A percentile compares a stretch with the other conserved stretches of the same genome.
Evolutionary conservation across 2,888 invertebrate species (phyloP).

Genomic region (Tortricodes alternella): DNA sequence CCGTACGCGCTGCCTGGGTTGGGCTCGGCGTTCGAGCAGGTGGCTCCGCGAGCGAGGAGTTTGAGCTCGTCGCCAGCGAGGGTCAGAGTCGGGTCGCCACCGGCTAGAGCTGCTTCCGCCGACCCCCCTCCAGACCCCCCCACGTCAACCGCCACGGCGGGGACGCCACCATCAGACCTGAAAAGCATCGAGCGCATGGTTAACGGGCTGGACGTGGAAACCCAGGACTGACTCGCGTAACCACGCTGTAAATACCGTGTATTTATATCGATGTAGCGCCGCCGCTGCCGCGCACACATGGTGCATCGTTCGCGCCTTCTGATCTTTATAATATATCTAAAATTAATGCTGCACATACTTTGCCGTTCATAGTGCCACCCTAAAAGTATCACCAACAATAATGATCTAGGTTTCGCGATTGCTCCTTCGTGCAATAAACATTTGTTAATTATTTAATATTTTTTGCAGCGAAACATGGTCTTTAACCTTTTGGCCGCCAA

Average conservation of each 20-base stretch:
- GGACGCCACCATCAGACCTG: slow-evolving; percentile 89
- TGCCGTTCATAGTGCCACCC: background rate
- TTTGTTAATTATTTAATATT: too few species aligned
- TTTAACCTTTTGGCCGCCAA: too few species aligned
- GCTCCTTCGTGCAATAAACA: too few species aligned
- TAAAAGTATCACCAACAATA: too few species aligned
- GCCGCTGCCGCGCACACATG: slow-evolving; percentile 4
- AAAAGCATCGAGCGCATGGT: slow-evolving; percentile 99
- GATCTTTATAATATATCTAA: background rate
- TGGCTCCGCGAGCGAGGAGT: slow-evolving; percentile 89
- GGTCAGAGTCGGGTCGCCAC: slow-evolving; percentile 62
- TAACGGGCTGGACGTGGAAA: slow-evolving; percentile 95
- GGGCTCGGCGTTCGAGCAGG: slow-evolving; percentile 94
- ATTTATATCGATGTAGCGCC: slow-evolving; percentile 62
- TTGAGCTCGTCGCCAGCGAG: slow-evolving; percentile 84
- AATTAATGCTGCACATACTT: background rate
- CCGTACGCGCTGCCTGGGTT: slow-evolving; percentile 93
- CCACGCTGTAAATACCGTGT: slow-evolving; percentile 75
- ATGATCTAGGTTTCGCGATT: too few species aligned
- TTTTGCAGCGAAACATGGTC: too few species aligned
- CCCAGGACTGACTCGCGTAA: slow-evolving; percentile 77
- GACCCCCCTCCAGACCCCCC: slow-evolving; percentile 81
- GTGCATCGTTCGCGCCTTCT: slow-evolving; percentile 1
- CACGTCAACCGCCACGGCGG: slow-evolving; percentile 77
- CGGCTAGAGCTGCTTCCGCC: slow-evolving; percentile 77